A percentile compares a stretch with the other conserved stretches of the same genome.
Evolutionary conservation across 2,113 vertebrate genomes (phyloP).

Genomic region (Heterochromis multidens): DNA sequence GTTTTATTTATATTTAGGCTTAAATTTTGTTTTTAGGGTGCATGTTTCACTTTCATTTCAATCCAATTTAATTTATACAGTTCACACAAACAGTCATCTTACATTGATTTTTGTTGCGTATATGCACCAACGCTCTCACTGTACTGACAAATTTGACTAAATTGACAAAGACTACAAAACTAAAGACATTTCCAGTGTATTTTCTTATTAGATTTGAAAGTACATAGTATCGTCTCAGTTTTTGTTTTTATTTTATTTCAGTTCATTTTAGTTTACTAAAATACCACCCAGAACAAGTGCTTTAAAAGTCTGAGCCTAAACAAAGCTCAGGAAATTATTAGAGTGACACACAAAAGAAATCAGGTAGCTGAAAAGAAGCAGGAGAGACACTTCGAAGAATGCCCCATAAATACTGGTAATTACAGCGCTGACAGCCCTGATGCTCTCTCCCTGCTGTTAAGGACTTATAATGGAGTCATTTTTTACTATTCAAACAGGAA

Average conservation of each 20-base stretch:
- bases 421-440: background rate
- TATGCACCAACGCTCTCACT: background rate
- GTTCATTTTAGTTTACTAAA: background rate
- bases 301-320: background rate
- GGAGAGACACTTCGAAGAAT: background rate
- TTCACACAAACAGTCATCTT: background rate
- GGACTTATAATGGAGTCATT: conserved; percentile 41
- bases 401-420: conserved; percentile 40
- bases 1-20: too few species aligned
- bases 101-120: background rate
- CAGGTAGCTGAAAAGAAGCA: background rate
- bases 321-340: conserved; percentile 1
- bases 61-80: background rate
- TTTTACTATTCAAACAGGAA: conserved; percentile 29
- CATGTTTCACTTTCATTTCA: background rate
- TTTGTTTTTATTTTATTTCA: background rate
- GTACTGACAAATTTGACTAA: background rate
- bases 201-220: background rate
- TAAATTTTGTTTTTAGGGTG: background rate
- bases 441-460: background rate
- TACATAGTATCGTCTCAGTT: background rate
- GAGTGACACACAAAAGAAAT: conserved; percentile 1
- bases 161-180: background rate
- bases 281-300: background rate
- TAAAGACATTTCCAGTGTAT: background rate